Conservation (phyloP, 2,797 vertebrate species). For the Sebastes wilsoni region DNA sequence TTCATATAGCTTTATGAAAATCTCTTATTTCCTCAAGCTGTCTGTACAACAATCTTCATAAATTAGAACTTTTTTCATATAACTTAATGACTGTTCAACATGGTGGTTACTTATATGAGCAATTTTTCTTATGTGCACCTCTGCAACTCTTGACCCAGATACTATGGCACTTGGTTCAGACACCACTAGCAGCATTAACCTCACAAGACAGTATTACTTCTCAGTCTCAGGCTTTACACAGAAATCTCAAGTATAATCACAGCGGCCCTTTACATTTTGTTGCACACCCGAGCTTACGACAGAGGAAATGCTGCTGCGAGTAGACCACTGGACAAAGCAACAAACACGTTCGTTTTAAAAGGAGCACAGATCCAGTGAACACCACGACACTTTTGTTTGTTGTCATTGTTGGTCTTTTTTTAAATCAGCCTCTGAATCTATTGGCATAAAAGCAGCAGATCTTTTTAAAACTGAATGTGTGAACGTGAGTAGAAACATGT, state of each 20-base stretch:
- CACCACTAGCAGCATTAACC: slow-evolving; percentile 91
- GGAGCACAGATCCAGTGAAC: slow-evolving; percentile 90
- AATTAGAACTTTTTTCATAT: slow-evolving; percentile 96
- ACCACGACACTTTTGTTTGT: slow-evolving; percentile 76
- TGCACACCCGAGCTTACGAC: slow-evolving; percentile 74
- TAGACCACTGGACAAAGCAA: slow-evolving; percentile 86
- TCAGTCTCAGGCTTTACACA: slow-evolving; percentile 85
- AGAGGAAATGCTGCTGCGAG: slow-evolving; percentile 80
- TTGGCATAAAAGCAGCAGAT: slow-evolving; percentile 86
- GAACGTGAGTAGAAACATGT: slow-evolving; percentile 69
- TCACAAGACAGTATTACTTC: slow-evolving; percentile 82
- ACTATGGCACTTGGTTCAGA: slow-evolving; percentile 98
- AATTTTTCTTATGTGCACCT: slow-evolving; percentile 88
- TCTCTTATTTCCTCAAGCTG: slow-evolving; percentile 89
- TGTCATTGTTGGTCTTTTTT: slow-evolving; percentile 70
- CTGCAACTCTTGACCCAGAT: slow-evolving; percentile 92
- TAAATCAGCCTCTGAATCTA: slow-evolving; percentile 87
- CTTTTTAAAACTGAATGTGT: slow-evolving; percentile 87
- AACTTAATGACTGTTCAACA: slow-evolving; percentile 99
- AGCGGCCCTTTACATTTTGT: slow-evolving; percentile 72
- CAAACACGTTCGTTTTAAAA: slow-evolving; percentile 77
- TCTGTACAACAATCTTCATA: slow-evolving; percentile 99
- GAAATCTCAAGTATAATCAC: slow-evolving; percentile 86
- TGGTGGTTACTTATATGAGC: slow-evolving; percentile 93
- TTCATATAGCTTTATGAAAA: slow-evolving; percentile 99